phyloP scores from a whole-genome alignment of 2,797 vertebrate species.

The Urocyon cinereoargenteus region DNA sequence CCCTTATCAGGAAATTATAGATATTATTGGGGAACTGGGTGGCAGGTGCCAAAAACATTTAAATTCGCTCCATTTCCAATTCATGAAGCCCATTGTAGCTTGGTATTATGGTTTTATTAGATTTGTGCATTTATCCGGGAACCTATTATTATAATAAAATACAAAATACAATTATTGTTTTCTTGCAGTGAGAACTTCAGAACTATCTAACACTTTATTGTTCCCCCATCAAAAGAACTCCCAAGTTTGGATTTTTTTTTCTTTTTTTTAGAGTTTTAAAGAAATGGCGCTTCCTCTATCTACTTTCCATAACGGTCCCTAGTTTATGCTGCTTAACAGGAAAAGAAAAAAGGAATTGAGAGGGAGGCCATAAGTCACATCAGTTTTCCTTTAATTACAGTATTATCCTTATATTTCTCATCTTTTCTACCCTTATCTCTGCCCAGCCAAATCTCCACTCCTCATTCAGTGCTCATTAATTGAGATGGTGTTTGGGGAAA shows the following conservation, averaged over 20 bases:
- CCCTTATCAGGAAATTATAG: conserved; percentile 85
- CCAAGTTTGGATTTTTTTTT: conserved; percentile 53
- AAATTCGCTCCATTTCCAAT: conserved; percentile 86
- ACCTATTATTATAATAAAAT: conserved; percentile 85
- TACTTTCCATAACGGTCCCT: conserved; percentile 78
- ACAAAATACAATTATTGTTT: conserved; percentile 87
- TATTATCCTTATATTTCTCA: conserved; percentile 50
- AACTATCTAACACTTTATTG: conserved; percentile 82
- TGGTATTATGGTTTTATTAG: conserved; percentile 87
- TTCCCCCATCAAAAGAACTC: conserved; percentile 83
- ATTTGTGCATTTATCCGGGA: conserved; percentile 86
- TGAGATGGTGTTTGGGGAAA: conserved; percentile 67
- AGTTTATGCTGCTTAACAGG: conserved; percentile 40
- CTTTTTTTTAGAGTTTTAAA: conserved; percentile 61
- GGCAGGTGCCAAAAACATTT: conserved; percentile 87
- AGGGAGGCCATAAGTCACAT: conserved; percentile 62
- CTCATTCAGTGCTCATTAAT: conserved; percentile 63
- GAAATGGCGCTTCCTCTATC: conserved; percentile 55
- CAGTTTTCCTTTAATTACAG: conserved; percentile 48
- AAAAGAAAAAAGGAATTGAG: conserved; percentile 70
- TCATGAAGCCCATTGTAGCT: conserved; percentile 86
- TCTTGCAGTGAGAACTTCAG: conserved; percentile 81
- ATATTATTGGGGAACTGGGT: conserved; percentile 81
- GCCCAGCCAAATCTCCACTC: conserved; percentile 13
- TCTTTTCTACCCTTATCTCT: conserved; percentile 47